Conservation (phyloP, 2,113 vertebrate genomes). For the Pedetes capensis region DNA sequence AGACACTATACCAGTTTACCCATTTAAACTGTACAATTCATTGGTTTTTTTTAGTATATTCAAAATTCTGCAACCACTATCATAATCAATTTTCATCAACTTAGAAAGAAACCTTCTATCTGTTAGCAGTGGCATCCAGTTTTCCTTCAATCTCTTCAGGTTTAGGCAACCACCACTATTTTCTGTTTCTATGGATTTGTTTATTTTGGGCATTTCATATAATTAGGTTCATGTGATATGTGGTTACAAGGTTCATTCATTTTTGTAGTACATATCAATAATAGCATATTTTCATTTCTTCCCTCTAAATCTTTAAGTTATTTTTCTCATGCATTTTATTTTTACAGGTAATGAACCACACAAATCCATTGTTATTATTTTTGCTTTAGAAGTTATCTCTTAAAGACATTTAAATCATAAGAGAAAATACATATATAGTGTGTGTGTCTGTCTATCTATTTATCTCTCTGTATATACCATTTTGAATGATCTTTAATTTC, state of each 20-base stretch:
- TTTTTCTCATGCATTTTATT: background rate
- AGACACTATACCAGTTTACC: too few relatives aligned
- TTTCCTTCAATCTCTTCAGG: background rate
- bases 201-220: too few relatives aligned
- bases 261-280: background rate
- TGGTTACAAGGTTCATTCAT: background rate
- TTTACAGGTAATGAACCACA: background rate
- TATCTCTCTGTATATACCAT: background rate
- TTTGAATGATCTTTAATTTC: background rate
- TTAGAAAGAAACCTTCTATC: too few relatives aligned
- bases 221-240: too few relatives aligned
- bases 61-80: background rate
- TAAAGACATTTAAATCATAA: conserved; percentile 23
- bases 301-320: background rate
- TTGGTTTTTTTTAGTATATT: background rate
- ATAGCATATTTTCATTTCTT: background rate
- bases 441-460: too few relatives aligned
- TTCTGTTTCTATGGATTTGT: too few relatives aligned
- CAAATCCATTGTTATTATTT: background rate
- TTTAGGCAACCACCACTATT: too few relatives aligned
- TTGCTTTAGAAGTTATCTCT: background rate
- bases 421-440: background rate
- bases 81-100: background rate
- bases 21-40: background rate
- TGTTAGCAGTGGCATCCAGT: background rate